Evolutionary conservation across 2,797 vertebrate species (phyloP).

Genomic region (Toxotes lorentzi): DNA sequence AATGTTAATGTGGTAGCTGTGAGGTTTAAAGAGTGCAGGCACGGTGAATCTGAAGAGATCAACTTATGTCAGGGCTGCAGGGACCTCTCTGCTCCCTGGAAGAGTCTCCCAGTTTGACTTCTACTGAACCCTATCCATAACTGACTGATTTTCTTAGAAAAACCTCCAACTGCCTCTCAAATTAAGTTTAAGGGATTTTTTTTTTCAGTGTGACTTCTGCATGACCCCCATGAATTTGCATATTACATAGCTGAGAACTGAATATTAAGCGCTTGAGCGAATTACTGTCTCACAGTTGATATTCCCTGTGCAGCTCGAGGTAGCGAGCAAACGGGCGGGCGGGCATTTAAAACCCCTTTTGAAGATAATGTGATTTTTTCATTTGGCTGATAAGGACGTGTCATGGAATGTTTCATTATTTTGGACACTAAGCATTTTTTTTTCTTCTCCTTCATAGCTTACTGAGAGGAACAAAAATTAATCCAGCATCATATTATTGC

Average conservation of each 20-base stretch:
- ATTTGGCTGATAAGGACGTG: constrained; percentile 84
- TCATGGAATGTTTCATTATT: constrained; percentile 86
- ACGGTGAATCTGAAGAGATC: constrained; percentile 71
- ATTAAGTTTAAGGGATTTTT: constrained; percentile 79
- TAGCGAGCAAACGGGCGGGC: constrained; percentile 74
- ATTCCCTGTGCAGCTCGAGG: constrained; percentile 80
- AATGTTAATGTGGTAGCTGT: constrained; percentile 70
- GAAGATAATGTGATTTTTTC: constrained; percentile 88
- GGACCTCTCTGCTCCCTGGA: constrained; percentile 62
- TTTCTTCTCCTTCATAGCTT: constrained; percentile 65
- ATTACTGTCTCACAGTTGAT: constrained; percentile 83
- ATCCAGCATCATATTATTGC: constrained; percentile 81
- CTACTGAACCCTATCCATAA: constrained; percentile 77
- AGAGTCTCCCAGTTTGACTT: constrained; percentile 73
- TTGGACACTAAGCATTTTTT: constrained; percentile 84
- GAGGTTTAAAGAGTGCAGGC: constrained; percentile 64
- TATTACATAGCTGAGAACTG: constrained; percentile 85
- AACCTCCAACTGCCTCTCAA: constrained; percentile 78
- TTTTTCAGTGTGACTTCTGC: constrained; percentile 80
- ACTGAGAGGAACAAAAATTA: constrained; percentile 80
- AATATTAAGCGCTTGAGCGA: constrained; percentile 85
- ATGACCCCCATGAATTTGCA: constrained; percentile 85
- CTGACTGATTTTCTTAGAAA: constrained; percentile 75
- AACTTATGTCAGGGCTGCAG: constrained; percentile 72
- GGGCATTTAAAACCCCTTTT: constrained; percentile 83